These are phyloP conservation scores for Ophthalmolycus amberensis DNA, from an alignment of 2,113 vertebrate species.

Conservation along the genomic window DNA sequence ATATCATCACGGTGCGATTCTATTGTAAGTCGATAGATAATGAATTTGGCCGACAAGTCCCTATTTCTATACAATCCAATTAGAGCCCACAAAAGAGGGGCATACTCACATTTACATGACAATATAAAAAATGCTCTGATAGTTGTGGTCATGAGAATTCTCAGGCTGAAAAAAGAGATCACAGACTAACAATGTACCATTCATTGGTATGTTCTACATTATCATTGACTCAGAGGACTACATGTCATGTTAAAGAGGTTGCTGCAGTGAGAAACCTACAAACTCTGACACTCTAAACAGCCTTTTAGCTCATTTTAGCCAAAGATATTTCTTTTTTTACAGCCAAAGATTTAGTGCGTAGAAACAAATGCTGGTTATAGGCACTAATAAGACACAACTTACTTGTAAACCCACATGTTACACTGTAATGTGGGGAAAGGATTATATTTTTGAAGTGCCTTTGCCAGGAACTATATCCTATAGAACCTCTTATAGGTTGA, in stretches of 20 bases:
- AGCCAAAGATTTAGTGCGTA: not conserved
- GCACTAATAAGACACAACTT: not conserved
- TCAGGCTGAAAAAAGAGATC: slow-evolving; percentile 41
- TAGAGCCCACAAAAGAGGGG: slow-evolving; percentile 34
- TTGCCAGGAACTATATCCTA: too few species aligned
- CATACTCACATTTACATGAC: slow-evolving; percentile 52
- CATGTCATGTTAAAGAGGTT: not conserved
- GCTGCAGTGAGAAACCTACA: not conserved
- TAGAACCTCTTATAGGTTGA: not conserved
- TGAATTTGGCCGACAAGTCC: slow-evolving; percentile 2
- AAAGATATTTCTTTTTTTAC: not conserved
- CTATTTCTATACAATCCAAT: slow-evolving; percentile 52
- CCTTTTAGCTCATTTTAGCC: not conserved
- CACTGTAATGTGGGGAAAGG: not conserved
- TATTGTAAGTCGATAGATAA: not conserved
- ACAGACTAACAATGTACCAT: slow-evolving; percentile 38
- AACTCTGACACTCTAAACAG: not conserved
- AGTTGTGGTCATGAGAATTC: slow-evolving; percentile 27
- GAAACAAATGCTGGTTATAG: slow-evolving; percentile 3
- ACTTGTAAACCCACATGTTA: not conserved
- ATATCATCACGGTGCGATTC: not conserved
- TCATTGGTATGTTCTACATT: not conserved
- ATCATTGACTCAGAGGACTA: not conserved
- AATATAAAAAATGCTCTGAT: slow-evolving; percentile 32
- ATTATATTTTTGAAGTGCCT: too few species aligned